These are phyloP conservation scores for Pluvianellus socialis DNA, from an alignment of 2,113 vertebrate genomes.

Conservation along the genomic window DNA sequence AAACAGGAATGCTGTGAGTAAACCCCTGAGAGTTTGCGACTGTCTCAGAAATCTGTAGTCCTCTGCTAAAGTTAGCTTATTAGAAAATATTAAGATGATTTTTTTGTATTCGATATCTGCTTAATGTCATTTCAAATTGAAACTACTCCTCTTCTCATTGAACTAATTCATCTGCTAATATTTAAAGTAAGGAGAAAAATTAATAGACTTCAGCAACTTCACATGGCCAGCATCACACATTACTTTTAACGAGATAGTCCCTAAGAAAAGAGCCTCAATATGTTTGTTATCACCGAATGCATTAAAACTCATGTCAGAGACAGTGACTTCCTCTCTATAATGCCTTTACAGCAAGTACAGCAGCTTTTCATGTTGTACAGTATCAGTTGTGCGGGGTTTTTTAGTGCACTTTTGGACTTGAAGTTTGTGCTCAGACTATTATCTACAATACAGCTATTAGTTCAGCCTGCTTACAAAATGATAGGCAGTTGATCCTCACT, in stretches of 20 bases:
- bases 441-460: background rate
- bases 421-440: background rate
- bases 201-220: background rate
- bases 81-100: background rate
- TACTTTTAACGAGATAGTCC: background rate
- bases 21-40: background rate
- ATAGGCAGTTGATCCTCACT: background rate
- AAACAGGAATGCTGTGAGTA: background rate
- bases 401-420: background rate
- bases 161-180: background rate
- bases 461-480: background rate
- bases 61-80: background rate
- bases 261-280: background rate
- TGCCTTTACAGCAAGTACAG: background rate
- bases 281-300: background rate
- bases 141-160: background rate
- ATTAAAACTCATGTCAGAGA: background rate
- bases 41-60: background rate
- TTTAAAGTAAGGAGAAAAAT: background rate
- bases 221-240: background rate
- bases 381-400: background rate
- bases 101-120: background rate
- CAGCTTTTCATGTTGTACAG: background rate
- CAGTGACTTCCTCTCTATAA: background rate
- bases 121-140: background rate